phyloP scores from a whole-genome alignment of 2,888 invertebrate species.

The Hypselothyrea guttata region DNA sequence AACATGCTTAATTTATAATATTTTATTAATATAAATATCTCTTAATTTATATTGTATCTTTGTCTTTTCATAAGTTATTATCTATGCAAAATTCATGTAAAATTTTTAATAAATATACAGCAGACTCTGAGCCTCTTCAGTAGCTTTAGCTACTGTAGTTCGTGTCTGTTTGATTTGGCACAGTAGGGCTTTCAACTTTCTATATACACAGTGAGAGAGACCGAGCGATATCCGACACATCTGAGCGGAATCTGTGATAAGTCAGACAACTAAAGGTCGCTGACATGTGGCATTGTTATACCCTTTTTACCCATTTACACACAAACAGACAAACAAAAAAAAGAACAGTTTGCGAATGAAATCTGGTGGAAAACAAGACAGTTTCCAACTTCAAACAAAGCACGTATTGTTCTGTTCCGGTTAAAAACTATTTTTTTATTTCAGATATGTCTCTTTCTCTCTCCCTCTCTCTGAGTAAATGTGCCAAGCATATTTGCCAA shows the following conservation, averaged over 20 bases:
- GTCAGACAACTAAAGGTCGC: conserved; percentile 61
- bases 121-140: not conserved
- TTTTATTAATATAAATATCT: too few relatives aligned
- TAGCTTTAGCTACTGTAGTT: not conserved
- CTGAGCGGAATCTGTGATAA: conserved; percentile 37
- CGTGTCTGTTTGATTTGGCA: conserved; percentile 27
- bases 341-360: conserved; percentile 25
- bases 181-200: conserved; percentile 37
- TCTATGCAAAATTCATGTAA: not conserved
- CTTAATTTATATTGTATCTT: too few relatives aligned
- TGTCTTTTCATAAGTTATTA: too few relatives aligned
- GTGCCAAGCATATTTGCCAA: conserved; percentile 48
- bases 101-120: not conserved
- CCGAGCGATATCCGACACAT: not conserved
- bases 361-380: conserved; percentile 28
- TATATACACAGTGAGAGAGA: conserved; percentile 8
- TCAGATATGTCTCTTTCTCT: conserved; percentile 15
- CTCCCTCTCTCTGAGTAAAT: conserved; percentile 39
- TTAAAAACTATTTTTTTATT: conserved; percentile 51
- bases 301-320: conserved; percentile 37
- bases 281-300: conserved; percentile 61
- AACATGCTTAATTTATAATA: too few relatives aligned
- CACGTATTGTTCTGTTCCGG: conserved; percentile 38
- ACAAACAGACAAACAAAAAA: conserved; percentile 12
- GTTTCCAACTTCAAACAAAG: conserved; percentile 44